Conservation (phyloP, 1,140 invertebrate genomes). For the Zaprionus vittiger region DNA sequence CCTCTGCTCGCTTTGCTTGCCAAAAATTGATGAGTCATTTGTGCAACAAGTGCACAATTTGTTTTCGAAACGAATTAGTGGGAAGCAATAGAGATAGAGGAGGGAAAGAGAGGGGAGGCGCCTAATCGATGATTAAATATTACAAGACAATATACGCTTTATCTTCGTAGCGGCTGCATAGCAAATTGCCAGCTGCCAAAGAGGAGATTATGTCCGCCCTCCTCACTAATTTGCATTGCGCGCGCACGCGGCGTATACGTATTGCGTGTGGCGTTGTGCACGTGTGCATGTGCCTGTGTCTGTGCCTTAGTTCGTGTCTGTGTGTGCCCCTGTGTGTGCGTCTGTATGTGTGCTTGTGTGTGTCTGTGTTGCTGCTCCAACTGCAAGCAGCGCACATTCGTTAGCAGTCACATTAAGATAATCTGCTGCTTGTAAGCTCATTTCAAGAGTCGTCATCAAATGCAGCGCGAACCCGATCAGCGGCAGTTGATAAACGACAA, state of each 20-base stretch:
- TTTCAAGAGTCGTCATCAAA: constrained; percentile 68
- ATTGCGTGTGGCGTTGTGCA: constrained; percentile 1
- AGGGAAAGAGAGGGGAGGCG: background rate
- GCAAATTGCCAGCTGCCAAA: constrained; percentile 74
- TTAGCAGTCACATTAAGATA: constrained; percentile 82
- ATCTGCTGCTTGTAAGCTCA: constrained; percentile 72
- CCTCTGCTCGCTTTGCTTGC: constrained; percentile 35
- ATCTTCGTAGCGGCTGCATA: constrained; percentile 72
- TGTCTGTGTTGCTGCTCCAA: constrained; percentile 12
- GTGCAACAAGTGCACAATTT: constrained; percentile 72
- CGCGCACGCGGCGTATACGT: constrained; percentile 45
- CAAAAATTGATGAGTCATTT: constrained; percentile 75
- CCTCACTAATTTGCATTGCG: constrained; percentile 37
- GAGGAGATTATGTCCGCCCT: constrained; percentile 55
- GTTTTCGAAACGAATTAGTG: constrained; percentile 23
- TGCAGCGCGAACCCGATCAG: constrained; percentile 67
- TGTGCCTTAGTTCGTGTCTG: background rate
- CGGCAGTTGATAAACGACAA: constrained; percentile 74
- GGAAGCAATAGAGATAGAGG: background rate
- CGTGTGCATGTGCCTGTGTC: background rate
- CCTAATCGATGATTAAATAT: constrained; percentile 72
- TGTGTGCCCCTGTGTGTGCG: background rate
- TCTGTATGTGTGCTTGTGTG: background rate
- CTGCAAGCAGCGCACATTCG: constrained; percentile 58
- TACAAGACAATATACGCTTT: constrained; percentile 79